These are phyloP conservation scores for Archegozetes longisetosus DNA, from an alignment of 1,140 invertebrate genomes.

Conservation along the genomic window DNA sequence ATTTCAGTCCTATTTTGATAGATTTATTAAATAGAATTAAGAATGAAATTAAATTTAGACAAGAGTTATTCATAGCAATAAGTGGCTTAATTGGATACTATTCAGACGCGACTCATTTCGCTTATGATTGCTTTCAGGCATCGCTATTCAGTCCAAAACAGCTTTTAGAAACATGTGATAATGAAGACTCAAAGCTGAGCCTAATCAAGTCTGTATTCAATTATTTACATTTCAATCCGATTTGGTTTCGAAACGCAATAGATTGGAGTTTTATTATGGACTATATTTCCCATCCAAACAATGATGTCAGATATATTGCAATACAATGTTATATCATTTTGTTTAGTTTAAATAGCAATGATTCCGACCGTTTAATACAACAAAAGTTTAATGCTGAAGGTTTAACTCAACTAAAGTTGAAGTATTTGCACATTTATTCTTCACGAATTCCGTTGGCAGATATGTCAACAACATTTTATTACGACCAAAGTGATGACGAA, in stretches of 20 bases:
- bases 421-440: slow-evolving; percentile 6
- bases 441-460: neutral
- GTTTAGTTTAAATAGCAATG: neutral
- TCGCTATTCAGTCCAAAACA: neutral
- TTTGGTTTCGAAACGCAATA: slow-evolving; percentile 2
- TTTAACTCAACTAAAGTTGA: neutral
- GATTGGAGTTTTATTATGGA: slow-evolving; percentile 6
- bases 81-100: slow-evolving; percentile 13
- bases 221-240: slow-evolving; percentile 8
- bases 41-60: neutral
- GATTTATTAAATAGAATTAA: neutral
- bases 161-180: neutral
- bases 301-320: slow-evolving; percentile 3
- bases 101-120: slow-evolving; percentile 4
- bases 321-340: slow-evolving; percentile 11
- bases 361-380: neutral
- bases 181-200: neutral
- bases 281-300: neutral
- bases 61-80: slow-evolving; percentile 7
- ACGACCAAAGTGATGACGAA: neutral
- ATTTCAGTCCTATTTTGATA: slow-evolving; percentile 3
- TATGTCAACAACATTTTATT: neutral
- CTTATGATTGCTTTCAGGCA: slow-evolving; percentile 11
- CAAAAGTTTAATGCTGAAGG: neutral
- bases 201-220: neutral